Evolutionary conservation across 2,113 vertebrate species (phyloP).

Genomic region (Cochlearius cochlearius): DNA sequence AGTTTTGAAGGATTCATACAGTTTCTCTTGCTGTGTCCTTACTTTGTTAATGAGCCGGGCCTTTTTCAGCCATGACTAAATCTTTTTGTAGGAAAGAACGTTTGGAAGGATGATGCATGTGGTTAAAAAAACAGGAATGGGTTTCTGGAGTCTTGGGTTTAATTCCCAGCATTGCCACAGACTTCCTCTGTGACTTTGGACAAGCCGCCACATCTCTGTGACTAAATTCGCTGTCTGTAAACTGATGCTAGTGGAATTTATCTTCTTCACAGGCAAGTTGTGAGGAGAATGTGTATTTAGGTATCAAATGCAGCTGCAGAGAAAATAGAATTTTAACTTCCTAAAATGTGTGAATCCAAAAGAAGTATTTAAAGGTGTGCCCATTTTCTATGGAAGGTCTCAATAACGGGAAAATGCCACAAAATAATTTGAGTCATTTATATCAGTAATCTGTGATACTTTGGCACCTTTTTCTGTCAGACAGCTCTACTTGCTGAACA

Average conservation of each 20-base stretch:
- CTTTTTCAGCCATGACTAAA: conserved; percentile 21
- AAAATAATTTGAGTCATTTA: not conserved
- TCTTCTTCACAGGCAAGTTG: not conserved
- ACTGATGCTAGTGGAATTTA: not conserved
- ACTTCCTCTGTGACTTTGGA: conserved; percentile 23
- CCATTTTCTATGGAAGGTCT: not conserved
- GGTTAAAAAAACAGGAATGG: conserved; percentile 17
- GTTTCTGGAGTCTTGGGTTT: conserved; percentile 16
- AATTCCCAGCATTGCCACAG: conserved; percentile 29
- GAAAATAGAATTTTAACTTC: not conserved
- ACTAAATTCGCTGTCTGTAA: not conserved
- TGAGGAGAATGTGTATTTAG: not conserved
- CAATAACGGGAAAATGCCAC: not conserved
- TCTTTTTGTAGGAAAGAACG: not conserved
- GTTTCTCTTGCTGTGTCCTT: not conserved
- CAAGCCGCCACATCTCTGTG: conserved; percentile 5
- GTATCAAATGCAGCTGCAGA: not conserved
- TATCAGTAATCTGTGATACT: not conserved
- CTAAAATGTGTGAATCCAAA: not conserved
- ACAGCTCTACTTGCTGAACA: not conserved
- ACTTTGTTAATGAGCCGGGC: not conserved
- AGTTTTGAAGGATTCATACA: not conserved
- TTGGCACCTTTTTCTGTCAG: not conserved
- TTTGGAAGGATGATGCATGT: not conserved
- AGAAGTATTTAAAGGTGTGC: not conserved